These are phyloP conservation scores for Probosciger aterrimus DNA, from an alignment of 2,113 vertebrate genomes.

Conservation along the genomic window DNA sequence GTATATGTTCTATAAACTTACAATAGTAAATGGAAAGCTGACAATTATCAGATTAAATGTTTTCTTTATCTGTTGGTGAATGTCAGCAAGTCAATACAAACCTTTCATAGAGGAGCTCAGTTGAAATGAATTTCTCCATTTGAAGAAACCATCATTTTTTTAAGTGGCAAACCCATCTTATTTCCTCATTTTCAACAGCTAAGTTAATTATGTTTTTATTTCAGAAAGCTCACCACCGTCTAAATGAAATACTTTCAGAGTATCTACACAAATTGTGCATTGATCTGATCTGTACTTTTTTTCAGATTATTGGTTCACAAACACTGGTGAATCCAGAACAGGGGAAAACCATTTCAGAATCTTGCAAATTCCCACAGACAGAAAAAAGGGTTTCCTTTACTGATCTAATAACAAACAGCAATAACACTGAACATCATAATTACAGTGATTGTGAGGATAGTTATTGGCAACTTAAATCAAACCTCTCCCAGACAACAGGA, in stretches of 20 bases:
- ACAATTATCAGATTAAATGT: not conserved
- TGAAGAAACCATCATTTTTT: not conserved
- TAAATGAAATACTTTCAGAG: not conserved
- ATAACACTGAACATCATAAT: constrained; percentile 21
- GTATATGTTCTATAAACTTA: not conserved
- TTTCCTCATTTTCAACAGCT: not conserved
- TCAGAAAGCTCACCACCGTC: not conserved
- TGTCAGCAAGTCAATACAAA: constrained; percentile 18
- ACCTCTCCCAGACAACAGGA: constrained; percentile 23
- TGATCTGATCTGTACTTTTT: not conserved
- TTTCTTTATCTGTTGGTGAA: not conserved
- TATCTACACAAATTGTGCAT: not conserved
- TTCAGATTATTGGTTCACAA: not conserved
- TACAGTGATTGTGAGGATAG: not conserved
- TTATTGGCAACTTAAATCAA: constrained; percentile 52
- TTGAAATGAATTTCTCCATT: not conserved
- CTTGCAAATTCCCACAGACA: not conserved
- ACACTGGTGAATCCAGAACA: not conserved
- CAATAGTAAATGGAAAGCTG: constrained; percentile 3
- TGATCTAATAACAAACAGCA: constrained; percentile 23
- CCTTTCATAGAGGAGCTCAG: not conserved
- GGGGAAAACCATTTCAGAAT: not conserved
- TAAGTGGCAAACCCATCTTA: not conserved
- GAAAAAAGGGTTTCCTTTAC: not conserved
- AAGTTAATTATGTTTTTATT: not conserved